phyloP scores from a whole-genome alignment of 1,140 invertebrate genomes.

The Trachelipus rathkii region DNA sequence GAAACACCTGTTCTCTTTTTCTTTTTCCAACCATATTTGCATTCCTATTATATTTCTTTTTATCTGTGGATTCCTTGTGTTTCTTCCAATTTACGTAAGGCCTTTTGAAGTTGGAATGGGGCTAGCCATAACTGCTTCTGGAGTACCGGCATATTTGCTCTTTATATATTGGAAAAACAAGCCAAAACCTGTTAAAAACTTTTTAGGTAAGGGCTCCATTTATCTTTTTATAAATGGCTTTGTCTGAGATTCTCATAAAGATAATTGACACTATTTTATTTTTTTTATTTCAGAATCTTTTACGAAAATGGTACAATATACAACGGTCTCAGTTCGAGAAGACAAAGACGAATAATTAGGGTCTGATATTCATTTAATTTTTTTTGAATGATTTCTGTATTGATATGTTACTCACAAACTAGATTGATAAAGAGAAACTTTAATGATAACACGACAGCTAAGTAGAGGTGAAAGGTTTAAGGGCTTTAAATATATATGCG shows the following conservation, averaged over 20 bases:
- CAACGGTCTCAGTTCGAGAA: neutral
- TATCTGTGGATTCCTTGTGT: conserved; percentile 72
- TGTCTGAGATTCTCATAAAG: no score
- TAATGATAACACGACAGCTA: no score
- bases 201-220: conserved; percentile 47
- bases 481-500: no score
- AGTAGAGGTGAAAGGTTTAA: no score
- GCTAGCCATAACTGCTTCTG: conserved; percentile 76
- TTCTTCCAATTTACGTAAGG: conserved; percentile 73
- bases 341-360: neutral
- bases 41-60: conserved; percentile 80
- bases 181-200: conserved; percentile 54
- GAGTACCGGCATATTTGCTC: conserved; percentile 79
- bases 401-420: no score
- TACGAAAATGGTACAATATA: neutral
- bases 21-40: no score
- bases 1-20: no score
- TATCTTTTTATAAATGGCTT: no score
- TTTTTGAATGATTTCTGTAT: neutral
- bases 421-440: no score
- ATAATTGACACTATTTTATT: no score
- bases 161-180: conserved; percentile 73
- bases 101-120: conserved; percentile 78
- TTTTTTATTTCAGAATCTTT: conserved; percentile 1
- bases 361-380: neutral